A percentile compares a stretch with the other conserved stretches of the same genome.
phyloP scores from a whole-genome alignment of 2,797 vertebrate species.

The Todus mexicanus region DNA sequence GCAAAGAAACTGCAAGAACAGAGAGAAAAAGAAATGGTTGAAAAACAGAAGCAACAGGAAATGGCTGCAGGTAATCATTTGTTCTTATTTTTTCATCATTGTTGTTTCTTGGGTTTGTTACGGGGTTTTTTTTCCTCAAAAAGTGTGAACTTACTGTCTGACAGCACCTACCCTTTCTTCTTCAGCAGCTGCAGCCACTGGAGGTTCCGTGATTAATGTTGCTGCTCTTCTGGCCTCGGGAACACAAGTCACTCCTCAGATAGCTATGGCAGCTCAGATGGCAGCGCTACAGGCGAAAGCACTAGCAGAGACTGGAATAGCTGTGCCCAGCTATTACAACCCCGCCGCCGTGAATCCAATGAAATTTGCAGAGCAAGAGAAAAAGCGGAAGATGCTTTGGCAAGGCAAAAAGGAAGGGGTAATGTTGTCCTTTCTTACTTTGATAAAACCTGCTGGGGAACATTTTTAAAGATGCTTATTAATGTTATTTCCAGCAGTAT shows the following conservation, averaged over 20 bases:
- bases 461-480: background rate
- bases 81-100: too few species aligned
- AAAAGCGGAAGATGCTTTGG: constrained; percentile 97
- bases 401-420: constrained; percentile 98
- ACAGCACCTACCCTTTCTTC: background rate
- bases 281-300: constrained; percentile 96
- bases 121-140: background rate
- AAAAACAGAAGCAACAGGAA: constrained; percentile 95
- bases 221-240: constrained; percentile 95
- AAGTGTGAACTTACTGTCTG: background rate
- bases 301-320: constrained; percentile 95
- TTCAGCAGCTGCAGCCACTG: constrained; percentile 77
- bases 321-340: constrained; percentile 98
- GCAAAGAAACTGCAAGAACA: constrained; percentile 98
- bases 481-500: background rate
- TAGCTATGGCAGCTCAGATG: constrained; percentile 99
- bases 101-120: background rate
- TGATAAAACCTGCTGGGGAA: background rate
- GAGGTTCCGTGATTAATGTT: constrained; percentile 89
- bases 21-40: constrained; percentile 94
- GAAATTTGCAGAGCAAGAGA: constrained; percentile 98
- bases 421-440: constrained; percentile 28
- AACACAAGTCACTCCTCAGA: constrained; percentile 97
- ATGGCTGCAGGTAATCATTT: constrained; percentile 84
- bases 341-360: constrained; percentile 97